Conservation (phyloP, 2,888 invertebrate species). For the Pteria penguin region DNA sequence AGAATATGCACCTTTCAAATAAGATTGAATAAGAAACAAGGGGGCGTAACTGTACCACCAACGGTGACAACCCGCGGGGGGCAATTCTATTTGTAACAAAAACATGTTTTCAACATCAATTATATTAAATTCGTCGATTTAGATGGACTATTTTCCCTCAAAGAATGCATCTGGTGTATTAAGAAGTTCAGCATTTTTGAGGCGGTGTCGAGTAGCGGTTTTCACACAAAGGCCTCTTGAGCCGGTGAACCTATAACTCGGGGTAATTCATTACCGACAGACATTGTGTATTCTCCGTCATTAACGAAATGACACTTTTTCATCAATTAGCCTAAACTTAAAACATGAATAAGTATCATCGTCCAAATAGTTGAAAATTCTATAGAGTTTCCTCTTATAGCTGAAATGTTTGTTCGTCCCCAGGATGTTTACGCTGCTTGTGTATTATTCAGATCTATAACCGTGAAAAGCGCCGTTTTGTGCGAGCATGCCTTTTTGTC, state of each 20-base stretch:
- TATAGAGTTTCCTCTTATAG: not conserved
- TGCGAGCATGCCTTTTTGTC: not conserved
- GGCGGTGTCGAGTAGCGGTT: slow-evolving; percentile 34
- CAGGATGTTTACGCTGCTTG: slow-evolving; percentile 6
- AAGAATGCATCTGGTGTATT: slow-evolving; percentile 37
- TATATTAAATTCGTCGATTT: slow-evolving; percentile 27
- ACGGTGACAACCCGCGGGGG: slow-evolving; percentile 22
- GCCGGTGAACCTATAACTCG: slow-evolving; percentile 14
- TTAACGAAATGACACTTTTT: slow-evolving; percentile 39
- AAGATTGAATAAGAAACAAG: slow-evolving; percentile 31
- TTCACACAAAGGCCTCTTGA: slow-evolving; percentile 23
- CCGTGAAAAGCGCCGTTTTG: slow-evolving; percentile 4
- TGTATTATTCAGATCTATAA: slow-evolving; percentile 9
- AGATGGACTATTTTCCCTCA: slow-evolving; percentile 16
- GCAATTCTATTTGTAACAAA: slow-evolving; percentile 27
- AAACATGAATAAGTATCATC: slow-evolving; percentile 26
- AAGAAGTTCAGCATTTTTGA: slow-evolving; percentile 31
- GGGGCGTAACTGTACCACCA: slow-evolving; percentile 16
- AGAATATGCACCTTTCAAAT: slow-evolving; percentile 18
- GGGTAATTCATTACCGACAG: slow-evolving; percentile 21
- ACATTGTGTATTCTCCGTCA: slow-evolving; percentile 24
- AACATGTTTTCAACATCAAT: slow-evolving; percentile 36
- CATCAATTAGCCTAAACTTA: slow-evolving; percentile 39
- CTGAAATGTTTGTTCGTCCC: slow-evolving; percentile 18
- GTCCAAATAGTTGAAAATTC: slow-evolving; percentile 17